A percentile compares a stretch with the other conserved stretches of the same genome.
Conservation (phyloP, 1,140 invertebrate species). For the Psix sp. region DNA sequence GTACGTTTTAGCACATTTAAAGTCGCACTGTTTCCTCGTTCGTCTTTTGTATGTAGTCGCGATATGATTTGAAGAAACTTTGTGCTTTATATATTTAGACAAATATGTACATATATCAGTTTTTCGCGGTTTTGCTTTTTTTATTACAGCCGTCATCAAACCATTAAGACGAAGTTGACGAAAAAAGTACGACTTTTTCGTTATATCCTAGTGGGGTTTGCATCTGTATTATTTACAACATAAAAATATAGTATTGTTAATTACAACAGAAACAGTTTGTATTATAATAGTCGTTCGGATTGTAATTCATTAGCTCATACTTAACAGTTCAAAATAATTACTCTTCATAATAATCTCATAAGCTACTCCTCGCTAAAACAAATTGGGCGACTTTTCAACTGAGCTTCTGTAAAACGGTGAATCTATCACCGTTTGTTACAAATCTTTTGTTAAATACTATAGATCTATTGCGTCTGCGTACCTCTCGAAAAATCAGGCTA, state of each 20-base stretch:
- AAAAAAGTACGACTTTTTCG: slow-evolving; percentile 36
- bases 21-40: slow-evolving; percentile 28
- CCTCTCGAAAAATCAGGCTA: slow-evolving; percentile 23
- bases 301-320: slow-evolving; percentile 7
- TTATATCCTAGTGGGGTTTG: slow-evolving; percentile 52
- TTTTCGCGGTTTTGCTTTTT: too few relatives aligned
- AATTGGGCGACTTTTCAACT: slow-evolving; percentile 13
- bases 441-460: slow-evolving; percentile 13
- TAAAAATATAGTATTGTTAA: slow-evolving; percentile 64
- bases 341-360: background rate
- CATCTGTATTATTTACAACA: slow-evolving; percentile 64
- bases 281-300: slow-evolving; percentile 28
- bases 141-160: too few relatives aligned
- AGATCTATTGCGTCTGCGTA: slow-evolving; percentile 19
- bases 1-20: slow-evolving; percentile 14
- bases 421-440: slow-evolving; percentile 11
- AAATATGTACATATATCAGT: too few relatives aligned
- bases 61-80: background rate
- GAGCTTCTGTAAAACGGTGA: slow-evolving; percentile 17
- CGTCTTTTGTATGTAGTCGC: background rate
- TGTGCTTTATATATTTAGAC: too few relatives aligned
- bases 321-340: slow-evolving; percentile 1
- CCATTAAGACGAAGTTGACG: background rate
- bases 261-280: slow-evolving; percentile 61
- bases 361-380: slow-evolving; percentile 2